These are phyloP conservation scores for Loxodonta africana DNA, from an alignment of 2,113 vertebrate genomes.

Conservation along the genomic window DNA sequence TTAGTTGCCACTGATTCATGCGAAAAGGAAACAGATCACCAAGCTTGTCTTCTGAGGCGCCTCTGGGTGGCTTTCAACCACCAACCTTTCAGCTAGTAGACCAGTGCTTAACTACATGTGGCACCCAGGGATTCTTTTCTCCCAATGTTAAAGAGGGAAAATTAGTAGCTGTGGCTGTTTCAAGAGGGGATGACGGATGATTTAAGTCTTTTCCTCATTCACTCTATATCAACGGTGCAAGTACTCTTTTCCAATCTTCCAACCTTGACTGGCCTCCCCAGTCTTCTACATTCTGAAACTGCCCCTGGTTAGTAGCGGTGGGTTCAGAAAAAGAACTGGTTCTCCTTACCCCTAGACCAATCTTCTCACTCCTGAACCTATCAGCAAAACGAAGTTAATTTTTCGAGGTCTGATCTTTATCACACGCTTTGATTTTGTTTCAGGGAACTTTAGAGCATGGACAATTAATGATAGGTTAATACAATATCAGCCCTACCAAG, in stretches of 20 bases:
- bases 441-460: neutral
- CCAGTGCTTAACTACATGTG: too few species aligned
- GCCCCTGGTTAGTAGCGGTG: neutral
- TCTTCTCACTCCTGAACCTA: neutral
- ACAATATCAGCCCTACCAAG: neutral
- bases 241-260: neutral
- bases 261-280: neutral
- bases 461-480: neutral
- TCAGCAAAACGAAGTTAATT: neutral
- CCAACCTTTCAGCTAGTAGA: neutral
- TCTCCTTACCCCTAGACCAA: neutral
- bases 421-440: constrained; percentile 46
- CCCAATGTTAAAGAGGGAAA: neutral
- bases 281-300: neutral
- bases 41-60: neutral
- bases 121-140: too few species aligned
- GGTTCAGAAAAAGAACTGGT: neutral
- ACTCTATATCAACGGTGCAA: neutral
- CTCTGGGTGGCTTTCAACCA: neutral
- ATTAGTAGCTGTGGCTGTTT: neutral
- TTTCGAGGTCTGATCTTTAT: neutral
- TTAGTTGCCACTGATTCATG: neutral
- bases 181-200: neutral
- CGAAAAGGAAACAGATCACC: neutral
- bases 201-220: neutral